phyloP scores from a whole-genome alignment of 1,140 invertebrate genomes.

The Drosophila prosaltans region DNA sequence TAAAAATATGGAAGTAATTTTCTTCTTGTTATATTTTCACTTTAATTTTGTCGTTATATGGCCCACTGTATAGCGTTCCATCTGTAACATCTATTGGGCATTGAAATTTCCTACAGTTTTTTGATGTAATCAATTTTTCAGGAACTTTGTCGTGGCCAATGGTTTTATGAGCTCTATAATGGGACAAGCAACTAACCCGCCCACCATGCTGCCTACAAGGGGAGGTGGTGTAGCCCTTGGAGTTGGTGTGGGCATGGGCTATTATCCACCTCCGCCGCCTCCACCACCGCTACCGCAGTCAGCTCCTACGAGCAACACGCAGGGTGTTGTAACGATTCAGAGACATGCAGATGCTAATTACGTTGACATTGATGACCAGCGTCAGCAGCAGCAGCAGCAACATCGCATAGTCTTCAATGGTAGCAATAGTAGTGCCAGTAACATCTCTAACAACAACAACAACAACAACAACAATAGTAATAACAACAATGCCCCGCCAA shows the following conservation, averaged over 20 bases:
- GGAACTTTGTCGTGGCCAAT: slow-evolving; percentile 83
- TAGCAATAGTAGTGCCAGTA: slow-evolving; percentile 27
- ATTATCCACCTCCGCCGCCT: slow-evolving; percentile 32
- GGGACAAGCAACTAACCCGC: slow-evolving; percentile 60
- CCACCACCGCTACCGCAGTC: slow-evolving; percentile 15
- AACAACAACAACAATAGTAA: slow-evolving; percentile 7
- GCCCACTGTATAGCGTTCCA: slow-evolving; percentile 8
- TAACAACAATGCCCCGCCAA: slow-evolving; percentile 38
- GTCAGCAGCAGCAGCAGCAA: slow-evolving; percentile 3
- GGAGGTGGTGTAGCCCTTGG: slow-evolving; percentile 21
- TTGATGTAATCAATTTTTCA: slow-evolving; percentile 80
- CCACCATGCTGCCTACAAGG: slow-evolving; percentile 30
- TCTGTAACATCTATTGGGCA: neutral
- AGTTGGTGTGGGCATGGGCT: slow-evolving; percentile 45
- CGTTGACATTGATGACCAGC: slow-evolving; percentile 47
- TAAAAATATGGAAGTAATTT: no score
- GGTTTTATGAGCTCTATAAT: slow-evolving; percentile 83
- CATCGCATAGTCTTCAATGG: slow-evolving; percentile 8
- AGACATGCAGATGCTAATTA: slow-evolving; percentile 45
- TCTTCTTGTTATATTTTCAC: no score
- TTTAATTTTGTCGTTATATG: neutral
- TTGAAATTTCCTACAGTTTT: slow-evolving; percentile 36
- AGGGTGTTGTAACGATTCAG: slow-evolving; percentile 44
- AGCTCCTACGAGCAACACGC: slow-evolving; percentile 46
- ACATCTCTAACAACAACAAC: slow-evolving; percentile 14